Conservation (phyloP, 37 sponge, comb jelly and placozoan species). For the Dysidea cf. avara region DNA sequence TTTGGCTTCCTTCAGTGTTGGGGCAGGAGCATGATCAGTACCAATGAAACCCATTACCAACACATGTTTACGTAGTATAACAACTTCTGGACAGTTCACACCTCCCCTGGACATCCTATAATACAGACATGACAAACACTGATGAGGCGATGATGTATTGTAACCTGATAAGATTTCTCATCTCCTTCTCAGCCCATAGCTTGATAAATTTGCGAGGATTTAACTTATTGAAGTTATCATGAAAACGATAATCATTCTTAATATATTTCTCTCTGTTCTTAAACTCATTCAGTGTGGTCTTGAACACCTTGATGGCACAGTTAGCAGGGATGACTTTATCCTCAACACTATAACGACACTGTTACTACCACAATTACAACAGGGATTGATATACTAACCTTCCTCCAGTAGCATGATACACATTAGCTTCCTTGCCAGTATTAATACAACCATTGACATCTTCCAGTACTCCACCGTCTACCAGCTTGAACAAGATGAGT, state of each 20-base stretch:
- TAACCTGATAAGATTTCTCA: conserved; percentile 85
- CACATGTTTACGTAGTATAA: conserved; percentile 80
- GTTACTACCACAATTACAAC: background rate
- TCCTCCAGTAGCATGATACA: conserved; percentile 89
- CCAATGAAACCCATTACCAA: conserved; percentile 96
- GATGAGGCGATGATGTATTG: background rate
- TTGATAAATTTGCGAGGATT: conserved; percentile 77
- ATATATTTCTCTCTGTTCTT: conserved; percentile 90
- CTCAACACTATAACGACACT: conserved; percentile 29
- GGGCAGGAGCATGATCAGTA: conserved; percentile 75
- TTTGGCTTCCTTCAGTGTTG: conserved; percentile 73
- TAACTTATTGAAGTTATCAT: conserved; percentile 61
- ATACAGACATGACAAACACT: conserved; percentile 3
- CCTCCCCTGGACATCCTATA: conserved; percentile 59
- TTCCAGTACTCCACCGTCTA: conserved; percentile 70
- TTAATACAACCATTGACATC: conserved; percentile 88
- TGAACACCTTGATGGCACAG: conserved; percentile 94
- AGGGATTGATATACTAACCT: conserved; percentile 21
- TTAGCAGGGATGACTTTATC: conserved; percentile 68
- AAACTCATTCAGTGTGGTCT: conserved; percentile 98
- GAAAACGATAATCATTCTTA: conserved; percentile 90
- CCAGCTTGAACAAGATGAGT: conserved; percentile 87
- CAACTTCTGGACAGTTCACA: conserved; percentile 84
- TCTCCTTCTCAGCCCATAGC: conserved; percentile 97
- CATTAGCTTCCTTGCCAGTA: conserved; percentile 95